A percentile compares a stretch with the other conserved stretches of the same genome.
Conservation (phyloP, 1,140 invertebrate genomes). For the Stegodyphus dumicola region DNA sequence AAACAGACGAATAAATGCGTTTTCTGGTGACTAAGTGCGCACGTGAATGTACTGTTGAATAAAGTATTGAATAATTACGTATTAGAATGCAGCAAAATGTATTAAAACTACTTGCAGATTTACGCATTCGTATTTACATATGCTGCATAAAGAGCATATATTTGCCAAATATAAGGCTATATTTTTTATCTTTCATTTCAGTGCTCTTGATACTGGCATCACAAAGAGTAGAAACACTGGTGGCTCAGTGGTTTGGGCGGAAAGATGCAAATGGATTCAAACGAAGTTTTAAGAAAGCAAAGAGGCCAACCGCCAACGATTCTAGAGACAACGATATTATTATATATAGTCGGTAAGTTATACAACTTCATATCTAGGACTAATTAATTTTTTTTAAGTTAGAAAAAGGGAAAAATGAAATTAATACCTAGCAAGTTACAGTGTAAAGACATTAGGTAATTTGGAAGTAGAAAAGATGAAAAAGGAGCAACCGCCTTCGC, state of each 20-base stretch:
- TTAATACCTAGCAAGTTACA: not conserved
- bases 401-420: not conserved
- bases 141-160: too few species aligned
- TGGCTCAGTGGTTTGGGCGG: conserved; percentile 81
- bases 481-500: too few species aligned
- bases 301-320: conserved; percentile 84
- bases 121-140: too few species aligned
- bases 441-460: too few species aligned
- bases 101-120: too few species aligned
- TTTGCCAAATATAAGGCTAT: too few species aligned
- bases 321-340: conserved; percentile 83
- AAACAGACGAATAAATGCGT: too few species aligned
- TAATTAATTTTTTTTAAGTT: not conserved
- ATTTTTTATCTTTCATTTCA: conserved; percentile 71
- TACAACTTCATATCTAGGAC: not conserved
- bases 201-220: conserved; percentile 97
- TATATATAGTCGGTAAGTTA: conserved; percentile 80
- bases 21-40: too few species aligned
- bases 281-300: conserved; percentile 80
- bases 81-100: too few species aligned
- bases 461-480: too few species aligned
- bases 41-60: too few species aligned
- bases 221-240: conserved; percentile 89
- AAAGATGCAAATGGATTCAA: conserved; percentile 77
- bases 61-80: too few species aligned